phyloP scores from a whole-genome alignment of 2,888 invertebrate genomes.

The Augiades crinisus region DNA sequence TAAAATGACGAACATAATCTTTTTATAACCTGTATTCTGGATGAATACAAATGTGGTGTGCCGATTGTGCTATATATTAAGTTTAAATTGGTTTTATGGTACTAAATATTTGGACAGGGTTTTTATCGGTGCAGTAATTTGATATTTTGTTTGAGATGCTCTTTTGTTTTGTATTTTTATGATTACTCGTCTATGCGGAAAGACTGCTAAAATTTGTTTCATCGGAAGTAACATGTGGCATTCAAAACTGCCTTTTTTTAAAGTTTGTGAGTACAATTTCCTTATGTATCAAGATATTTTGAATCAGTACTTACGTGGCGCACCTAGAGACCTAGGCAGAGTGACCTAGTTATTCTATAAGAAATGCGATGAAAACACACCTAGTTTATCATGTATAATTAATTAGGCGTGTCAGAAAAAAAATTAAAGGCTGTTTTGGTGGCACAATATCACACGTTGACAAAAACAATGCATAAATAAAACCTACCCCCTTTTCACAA shows the following conservation, averaged over 20 bases:
- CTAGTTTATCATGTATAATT: no score
- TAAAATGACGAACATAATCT: constrained; percentile 69
- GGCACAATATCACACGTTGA: no score
- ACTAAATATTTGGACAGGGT: constrained; percentile 78
- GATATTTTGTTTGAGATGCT: constrained; percentile 68
- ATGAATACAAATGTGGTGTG: constrained; percentile 70
- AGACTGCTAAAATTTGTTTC: constrained; percentile 61
- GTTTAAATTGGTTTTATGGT: constrained; percentile 75
- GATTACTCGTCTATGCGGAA: constrained; percentile 70
- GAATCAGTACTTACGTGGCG: no score
- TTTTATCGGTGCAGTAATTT: constrained; percentile 73
- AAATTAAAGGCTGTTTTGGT: no score
- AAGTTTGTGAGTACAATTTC: neutral
- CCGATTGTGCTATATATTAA: constrained; percentile 77
- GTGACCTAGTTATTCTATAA: no score
- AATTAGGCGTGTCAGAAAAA: no score
- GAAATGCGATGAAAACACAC: no score
- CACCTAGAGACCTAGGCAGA: no score
- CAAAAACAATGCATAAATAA: neutral
- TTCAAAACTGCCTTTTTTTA: neutral
- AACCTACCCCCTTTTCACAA: neutral
- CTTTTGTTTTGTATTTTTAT: constrained; percentile 68
- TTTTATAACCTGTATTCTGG: constrained; percentile 65
- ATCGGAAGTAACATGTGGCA: constrained; percentile 34
- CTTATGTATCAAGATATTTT: no score